These are phyloP conservation scores for Lasioglossum marginatum DNA, from an alignment of 2,888 invertebrate species.

Conservation along the genomic window DNA sequence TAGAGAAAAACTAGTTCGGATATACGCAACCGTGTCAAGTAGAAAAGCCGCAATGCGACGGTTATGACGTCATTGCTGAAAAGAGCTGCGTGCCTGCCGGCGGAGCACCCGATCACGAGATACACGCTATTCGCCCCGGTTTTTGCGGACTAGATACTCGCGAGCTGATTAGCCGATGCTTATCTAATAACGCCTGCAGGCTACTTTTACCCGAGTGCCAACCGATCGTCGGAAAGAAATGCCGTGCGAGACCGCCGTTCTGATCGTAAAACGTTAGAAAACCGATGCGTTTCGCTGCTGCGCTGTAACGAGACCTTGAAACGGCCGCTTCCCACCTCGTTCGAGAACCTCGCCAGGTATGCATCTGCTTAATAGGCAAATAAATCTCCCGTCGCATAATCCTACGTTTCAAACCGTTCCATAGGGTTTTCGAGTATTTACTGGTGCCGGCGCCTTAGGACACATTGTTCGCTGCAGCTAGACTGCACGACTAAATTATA, in stretches of 20 bases:
- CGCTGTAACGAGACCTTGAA: conserved; percentile 5
- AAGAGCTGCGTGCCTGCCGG: conserved; percentile 48
- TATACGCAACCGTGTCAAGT: conserved; percentile 65
- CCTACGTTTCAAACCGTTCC: background rate
- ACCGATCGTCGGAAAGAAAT: background rate
- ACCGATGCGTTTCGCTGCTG: background rate
- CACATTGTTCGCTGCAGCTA: background rate
- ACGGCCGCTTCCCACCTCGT: background rate
- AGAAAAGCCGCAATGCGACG: conserved; percentile 64
- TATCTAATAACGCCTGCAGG: conserved; percentile 43
- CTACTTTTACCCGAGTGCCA: background rate
- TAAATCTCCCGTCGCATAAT: conserved; percentile 8
- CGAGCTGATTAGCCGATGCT: conserved; percentile 45
- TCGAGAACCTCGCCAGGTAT: background rate
- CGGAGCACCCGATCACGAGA: conserved; percentile 20
- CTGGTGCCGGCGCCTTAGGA: background rate
- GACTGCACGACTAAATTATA: background rate
- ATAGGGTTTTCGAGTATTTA: background rate
- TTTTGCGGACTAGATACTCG: conserved; percentile 22
- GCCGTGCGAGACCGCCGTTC: background rate
- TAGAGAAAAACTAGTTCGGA: conserved; percentile 54
- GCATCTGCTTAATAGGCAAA: background rate
- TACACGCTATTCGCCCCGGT: conserved; percentile 21
- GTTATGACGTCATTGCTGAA: conserved; percentile 57
- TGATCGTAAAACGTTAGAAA: background rate